phyloP scores from a whole-genome alignment of 2,113 vertebrate species.

The Oplegnathus fasciatus region DNA sequence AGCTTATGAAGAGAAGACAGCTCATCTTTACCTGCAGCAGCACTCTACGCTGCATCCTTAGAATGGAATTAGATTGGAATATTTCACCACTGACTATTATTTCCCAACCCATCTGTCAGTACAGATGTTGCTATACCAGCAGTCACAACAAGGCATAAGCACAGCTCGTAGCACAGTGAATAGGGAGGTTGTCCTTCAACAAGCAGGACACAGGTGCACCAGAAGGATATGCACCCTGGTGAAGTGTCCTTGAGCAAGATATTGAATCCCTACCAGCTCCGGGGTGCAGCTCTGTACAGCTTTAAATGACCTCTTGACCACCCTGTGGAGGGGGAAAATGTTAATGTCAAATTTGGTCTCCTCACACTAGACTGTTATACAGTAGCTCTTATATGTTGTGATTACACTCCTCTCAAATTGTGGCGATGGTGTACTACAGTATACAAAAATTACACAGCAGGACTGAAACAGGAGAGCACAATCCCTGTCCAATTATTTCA shows the following conservation, averaged over 20 bases:
- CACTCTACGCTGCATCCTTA: background rate
- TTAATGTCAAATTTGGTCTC: background rate
- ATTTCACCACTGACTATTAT: constrained; percentile 38
- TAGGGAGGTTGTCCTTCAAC: constrained; percentile 10
- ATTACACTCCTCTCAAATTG: background rate
- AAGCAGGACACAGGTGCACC: constrained; percentile 13
- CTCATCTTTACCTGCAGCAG: constrained; percentile 15
- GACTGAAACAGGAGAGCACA: background rate
- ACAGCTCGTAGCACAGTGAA: constrained; percentile 7
- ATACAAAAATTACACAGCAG: background rate
- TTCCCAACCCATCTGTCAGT: constrained; percentile 53
- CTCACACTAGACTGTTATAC: background rate
- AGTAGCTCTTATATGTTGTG: background rate
- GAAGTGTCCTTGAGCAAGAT: constrained; percentile 26
- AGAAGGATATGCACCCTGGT: constrained; percentile 11
- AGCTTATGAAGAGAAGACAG: background rate
- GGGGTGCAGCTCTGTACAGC: background rate
- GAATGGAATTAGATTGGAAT: constrained; percentile 2
- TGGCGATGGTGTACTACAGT: background rate
- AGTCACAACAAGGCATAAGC: constrained; percentile 4
- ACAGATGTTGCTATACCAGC: constrained; percentile 47
- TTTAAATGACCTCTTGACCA: constrained; percentile 21
- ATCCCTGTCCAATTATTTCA: background rate
- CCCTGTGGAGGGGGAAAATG: background rate
- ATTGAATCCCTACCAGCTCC: background rate